Base-by-base conservation (phyloP, 2,888 invertebrate genomes). In the Pemphredon lugubris region DNA sequence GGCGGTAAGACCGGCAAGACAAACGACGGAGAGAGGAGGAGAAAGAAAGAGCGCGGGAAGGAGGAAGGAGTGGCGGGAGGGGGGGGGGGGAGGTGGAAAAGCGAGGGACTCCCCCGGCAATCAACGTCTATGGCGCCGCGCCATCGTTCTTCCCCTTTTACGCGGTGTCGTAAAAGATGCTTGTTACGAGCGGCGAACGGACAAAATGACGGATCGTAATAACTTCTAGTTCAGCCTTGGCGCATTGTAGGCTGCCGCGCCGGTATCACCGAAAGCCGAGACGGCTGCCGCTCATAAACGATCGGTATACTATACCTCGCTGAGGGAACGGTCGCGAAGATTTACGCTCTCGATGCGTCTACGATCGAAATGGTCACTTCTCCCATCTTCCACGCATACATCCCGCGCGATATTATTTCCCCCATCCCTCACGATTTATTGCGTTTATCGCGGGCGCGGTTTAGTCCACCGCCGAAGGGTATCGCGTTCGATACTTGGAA, bases 121-220 rank as follows among this genome's bases (percentile, higher is more conserved):
- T 86, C 87, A 87, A 85, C 83, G 82, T 85, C 87, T 76, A 83
- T 82, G 83, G 83, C 85, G 79, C 77, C 83, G 83, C 78, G 83
- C 81, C 82, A 87, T 83, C 83, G 77, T 83, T 84, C 84, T 80
- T 79, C 77, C 66, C 70, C 74, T 77, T 84, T 85, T 82, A 81
- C 81, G 82, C 77, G 82, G 72, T 70, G 79, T 85, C 85, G 82
- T 86, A 86, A 86, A 87, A 85, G 86, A 84, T 83, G 80, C 85
- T 82, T 81, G 85, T 85, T 87, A 86, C 82, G 83, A 84, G 84
- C 77, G 75, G 69, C 78, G 77, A 79, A 80, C 79, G 78, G 78
- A 81, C 81, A 82, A 83, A 84, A 85, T 81, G 79, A 84, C 83
- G 78, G 82, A 83, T 86, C 81, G 81, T 86, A 86, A 85, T 77